Base-by-base conservation (phyloP, 2,113 vertebrate species). In the Nothobranchius kuhntae region DNA sequence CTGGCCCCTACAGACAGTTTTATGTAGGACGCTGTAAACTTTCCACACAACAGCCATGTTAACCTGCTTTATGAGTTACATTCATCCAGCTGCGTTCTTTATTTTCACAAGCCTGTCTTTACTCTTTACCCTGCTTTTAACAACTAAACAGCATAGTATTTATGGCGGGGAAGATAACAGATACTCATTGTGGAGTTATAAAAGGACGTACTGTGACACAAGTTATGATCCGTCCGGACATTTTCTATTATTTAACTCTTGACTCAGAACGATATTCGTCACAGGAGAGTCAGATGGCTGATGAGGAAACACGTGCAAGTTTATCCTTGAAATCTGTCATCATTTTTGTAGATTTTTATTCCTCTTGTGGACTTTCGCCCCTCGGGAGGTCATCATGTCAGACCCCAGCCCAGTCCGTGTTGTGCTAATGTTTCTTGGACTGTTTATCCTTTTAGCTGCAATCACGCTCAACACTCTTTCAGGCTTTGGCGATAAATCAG, bases 381-480 rank as follows among this genome's bases (percentile, higher is more conserved):
- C 56, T 40, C 50, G 36, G 24, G 48, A 0, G 24, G 44, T 65
- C 53, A 66, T 3, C 65, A 87, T 89, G 89, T 73, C 9, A 14
- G 63, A 56, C 17, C 40, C 54, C 48, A 68, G 12, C 44, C 50
- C 44, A 0, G 62, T 44, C 36, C 89, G 80, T 1, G 50, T 82
- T 17, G 62, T 61, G 13, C 67, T 90, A 47, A 82, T 85, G 83
- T 47, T 89, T n/a, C 7, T 78, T 15, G 81, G 78, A 40, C 52
- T 91, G 1, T 9, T 83, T 15, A 30, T 21, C 7, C 83, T 87
- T 52, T 60, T 85, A 53, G 42, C 53, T 0, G 74, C 86, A 1
- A 17, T 83, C 15, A 78, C 54, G 0, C 44, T 92, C 13, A 89
- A 91, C 62, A 58, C 11, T 6, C 42, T 91, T 4, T 84, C 86